These are phyloP conservation scores for Leptothorax acervorum DNA, from an alignment of 2,888 invertebrate species.

Conservation along the genomic window DNA sequence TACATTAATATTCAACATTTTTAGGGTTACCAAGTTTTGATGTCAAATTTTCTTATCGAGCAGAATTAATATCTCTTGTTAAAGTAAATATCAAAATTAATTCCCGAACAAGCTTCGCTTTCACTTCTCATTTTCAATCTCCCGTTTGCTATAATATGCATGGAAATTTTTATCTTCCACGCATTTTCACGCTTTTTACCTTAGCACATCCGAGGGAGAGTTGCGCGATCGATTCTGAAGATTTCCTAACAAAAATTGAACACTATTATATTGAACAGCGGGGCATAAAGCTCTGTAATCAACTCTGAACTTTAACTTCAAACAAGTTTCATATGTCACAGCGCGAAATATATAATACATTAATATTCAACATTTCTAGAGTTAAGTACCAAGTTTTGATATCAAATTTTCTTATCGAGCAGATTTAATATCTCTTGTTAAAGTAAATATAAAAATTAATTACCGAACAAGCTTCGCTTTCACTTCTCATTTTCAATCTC, in stretches of 20 bases:
- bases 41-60: background rate
- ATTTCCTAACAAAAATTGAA: slow-evolving; percentile 17
- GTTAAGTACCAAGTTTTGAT: slow-evolving; percentile 12
- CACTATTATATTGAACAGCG: background rate
- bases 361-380: background rate
- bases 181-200: background rate
- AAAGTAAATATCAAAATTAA: slow-evolving; percentile 23
- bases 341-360: background rate
- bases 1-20: background rate
- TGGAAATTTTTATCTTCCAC: slow-evolving; percentile 2
- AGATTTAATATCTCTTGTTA: slow-evolving; percentile 17
- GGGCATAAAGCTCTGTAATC: background rate
- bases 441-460: slow-evolving; percentile 24
- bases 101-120: slow-evolving; percentile 1
- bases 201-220: background rate
- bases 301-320: background rate
- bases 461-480: slow-evolving; percentile 9
- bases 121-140: background rate
- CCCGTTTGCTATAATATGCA: background rate
- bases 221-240: background rate
- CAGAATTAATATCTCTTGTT: slow-evolving; percentile 17
- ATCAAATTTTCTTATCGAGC: background rate
- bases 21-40: slow-evolving; percentile 3
- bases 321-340: background rate
- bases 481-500: background rate